These are phyloP conservation scores for Pachydiplax longipennis DNA, from an alignment of 2,888 invertebrate genomes.

Conservation along the genomic window DNA sequence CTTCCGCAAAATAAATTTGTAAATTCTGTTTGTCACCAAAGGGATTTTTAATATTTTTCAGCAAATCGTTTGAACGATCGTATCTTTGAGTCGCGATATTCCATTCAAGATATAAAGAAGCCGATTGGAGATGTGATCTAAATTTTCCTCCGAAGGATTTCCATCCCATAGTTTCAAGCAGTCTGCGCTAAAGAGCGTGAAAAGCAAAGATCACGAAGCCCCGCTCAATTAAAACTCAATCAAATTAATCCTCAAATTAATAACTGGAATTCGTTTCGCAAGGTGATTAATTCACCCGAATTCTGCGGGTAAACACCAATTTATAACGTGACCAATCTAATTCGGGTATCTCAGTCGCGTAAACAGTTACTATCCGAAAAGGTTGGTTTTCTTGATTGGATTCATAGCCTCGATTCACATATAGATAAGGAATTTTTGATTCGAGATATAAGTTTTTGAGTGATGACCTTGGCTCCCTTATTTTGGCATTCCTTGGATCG, in stretches of 20 bases:
- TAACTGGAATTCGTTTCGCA: too few species aligned
- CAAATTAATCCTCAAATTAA: neutral
- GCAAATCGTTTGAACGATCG: too few species aligned
- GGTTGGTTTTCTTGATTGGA: neutral
- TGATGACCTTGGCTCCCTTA: constrained; percentile 24
- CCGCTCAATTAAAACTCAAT: neutral
- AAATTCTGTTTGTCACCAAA: too few species aligned
- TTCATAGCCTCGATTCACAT: neutral
- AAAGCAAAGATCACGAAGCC: neutral
- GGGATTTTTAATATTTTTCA: too few species aligned
- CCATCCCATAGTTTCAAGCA: too few species aligned
- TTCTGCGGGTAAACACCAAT: neutral
- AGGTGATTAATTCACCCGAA: too few species aligned
- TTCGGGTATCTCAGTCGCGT: neutral
- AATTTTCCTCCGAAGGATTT: too few species aligned
- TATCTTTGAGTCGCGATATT: too few species aligned
- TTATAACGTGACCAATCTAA: neutral
- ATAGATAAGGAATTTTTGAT: neutral
- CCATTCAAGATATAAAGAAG: too few species aligned
- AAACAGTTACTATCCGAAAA: neutral
- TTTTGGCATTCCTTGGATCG: neutral
- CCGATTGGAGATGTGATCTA: too few species aligned
- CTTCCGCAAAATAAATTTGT: too few species aligned
- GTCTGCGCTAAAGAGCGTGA: neutral
- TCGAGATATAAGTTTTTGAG: neutral